Percentiles rank a stretch among this genome's conserved stretches.
Evolutionary conservation across 2,797 vertebrate genomes (phyloP).

Genomic region (Emydoidea blandingii): DNA sequence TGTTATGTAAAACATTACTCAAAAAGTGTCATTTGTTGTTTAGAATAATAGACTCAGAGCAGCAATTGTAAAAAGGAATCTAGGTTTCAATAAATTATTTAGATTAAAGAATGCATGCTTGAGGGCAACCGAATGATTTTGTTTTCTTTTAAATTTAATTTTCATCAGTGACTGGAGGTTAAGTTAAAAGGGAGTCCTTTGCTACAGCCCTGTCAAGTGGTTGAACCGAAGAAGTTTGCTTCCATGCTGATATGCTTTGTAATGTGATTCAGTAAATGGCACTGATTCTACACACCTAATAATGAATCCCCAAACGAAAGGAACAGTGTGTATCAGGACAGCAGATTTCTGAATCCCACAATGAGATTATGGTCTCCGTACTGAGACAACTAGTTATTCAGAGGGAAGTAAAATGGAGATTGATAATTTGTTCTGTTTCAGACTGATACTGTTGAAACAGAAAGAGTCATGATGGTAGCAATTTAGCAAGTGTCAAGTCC

Average conservation of each 20-base stretch:
- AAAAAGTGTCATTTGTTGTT: constrained; percentile 35
- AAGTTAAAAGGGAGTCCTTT: constrained; percentile 2
- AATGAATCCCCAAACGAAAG: background rate
- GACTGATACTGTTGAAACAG: background rate
- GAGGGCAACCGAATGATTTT: background rate
- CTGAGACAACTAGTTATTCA: background rate
- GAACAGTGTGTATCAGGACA: background rate
- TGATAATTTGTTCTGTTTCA: constrained; percentile 18
- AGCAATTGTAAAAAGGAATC: constrained; percentile 33
- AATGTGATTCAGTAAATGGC: background rate
- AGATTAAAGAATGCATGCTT: constrained; percentile 7
- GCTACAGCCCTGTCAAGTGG: background rate
- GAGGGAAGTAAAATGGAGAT: background rate
- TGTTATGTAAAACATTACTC: constrained; percentile 31
- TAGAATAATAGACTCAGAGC: constrained; percentile 15
- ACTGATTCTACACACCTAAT: background rate
- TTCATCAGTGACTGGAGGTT: background rate
- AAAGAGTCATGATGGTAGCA: constrained; percentile 4
- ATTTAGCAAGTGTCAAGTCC: background rate
- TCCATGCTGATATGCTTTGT: background rate
- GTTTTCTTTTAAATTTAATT: constrained; percentile 19
- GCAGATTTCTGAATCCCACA: background rate
- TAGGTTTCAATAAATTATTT: constrained; percentile 41
- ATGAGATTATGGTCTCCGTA: background rate
- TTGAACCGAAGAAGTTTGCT: background rate